Percentiles rank a stretch among this genome's conserved stretches.
These are phyloP conservation scores for Lasaia peninsularis DNA, from an alignment of 1,140 invertebrate genomes.

Conservation along the genomic window DNA sequence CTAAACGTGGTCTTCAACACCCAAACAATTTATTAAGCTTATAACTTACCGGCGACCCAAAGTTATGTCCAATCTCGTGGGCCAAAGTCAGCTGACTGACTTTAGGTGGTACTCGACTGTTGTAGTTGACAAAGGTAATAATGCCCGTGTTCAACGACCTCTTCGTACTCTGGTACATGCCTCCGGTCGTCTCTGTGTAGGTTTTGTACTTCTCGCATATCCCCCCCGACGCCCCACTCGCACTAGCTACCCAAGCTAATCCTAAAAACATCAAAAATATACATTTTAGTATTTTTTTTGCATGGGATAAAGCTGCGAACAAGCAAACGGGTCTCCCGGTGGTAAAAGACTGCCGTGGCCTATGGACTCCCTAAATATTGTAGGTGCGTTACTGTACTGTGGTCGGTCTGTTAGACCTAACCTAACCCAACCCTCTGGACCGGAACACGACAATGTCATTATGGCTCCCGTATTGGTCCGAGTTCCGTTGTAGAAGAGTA, in stretches of 20 bases:
- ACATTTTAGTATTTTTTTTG: not conserved
- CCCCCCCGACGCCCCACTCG: slow-evolving; percentile 96
- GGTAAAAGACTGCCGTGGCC: too few species aligned
- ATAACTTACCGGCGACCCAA: slow-evolving; percentile 93
- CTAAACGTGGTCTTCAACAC: too few species aligned
- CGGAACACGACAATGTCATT: too few species aligned
- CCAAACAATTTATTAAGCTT: not conserved
- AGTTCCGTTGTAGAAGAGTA: too few species aligned
- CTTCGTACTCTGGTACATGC: slow-evolving; percentile 95
- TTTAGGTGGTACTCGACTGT: slow-evolving; percentile 95
- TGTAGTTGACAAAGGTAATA: slow-evolving; percentile 99
- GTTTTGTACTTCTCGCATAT: slow-evolving; percentile 99
- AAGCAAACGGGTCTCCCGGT: too few species aligned
- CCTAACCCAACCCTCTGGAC: too few species aligned
- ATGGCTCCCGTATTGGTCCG: too few species aligned
- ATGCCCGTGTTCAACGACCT: slow-evolving; percentile 98
- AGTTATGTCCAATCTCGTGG: slow-evolving; percentile 99
- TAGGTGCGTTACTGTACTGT: too few species aligned
- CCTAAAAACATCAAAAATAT: slow-evolving; percentile 71
- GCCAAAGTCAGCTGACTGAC: slow-evolving; percentile 98
- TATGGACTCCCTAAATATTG: too few species aligned
- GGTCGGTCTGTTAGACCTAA: too few species aligned
- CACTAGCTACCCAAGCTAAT: slow-evolving; percentile 98
- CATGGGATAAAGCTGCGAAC: too few species aligned
- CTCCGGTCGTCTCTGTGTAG: slow-evolving; percentile 96